Evolutionary conservation across 2,113 vertebrate genomes (phyloP), one percentile per base, ranked within the genome.

Genomic region (Murina feae): DNA sequence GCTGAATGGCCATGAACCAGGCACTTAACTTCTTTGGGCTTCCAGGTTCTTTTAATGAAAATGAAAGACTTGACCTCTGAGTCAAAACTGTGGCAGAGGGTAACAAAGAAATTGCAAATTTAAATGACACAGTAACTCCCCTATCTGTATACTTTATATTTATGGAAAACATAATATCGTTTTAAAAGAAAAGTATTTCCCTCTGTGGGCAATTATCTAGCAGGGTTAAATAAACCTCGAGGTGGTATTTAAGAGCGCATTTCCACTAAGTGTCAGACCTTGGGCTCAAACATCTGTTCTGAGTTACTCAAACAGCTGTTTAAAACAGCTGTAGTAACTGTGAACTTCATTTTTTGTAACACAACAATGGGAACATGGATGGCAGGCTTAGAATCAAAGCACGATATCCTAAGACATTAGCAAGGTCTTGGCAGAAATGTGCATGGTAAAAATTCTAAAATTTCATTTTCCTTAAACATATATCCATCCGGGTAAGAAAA

Each of bases 211-310:
- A 89, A 96, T 98, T 97, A 98, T 95, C 76, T 89, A 96, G 87
- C 85, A 98, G 96, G 96, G 96, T 97, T 98, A 98, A 97, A 97
- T 97, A 98, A 98, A 98, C 96, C 96, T 97, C 53, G 94, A 97
- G 97, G 96, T 98, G 98, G 97, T 96, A 98, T 98, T 98, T 98
- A 98, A 98, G 97, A 97, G 97, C 95, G 97, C 95, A 97, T 97
- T 98, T 97, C 97, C 96, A 98, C 96, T 96, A 97, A 97, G 97
- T 97, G 97, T 97, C 97, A 98, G 97, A 98, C 97, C 97, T 97
- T 96, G 98, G 97, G 97, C 98, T 98, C 97, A 97, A 96, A 98
- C 98, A 98, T 98, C 98, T 98, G 98, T 94, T 98, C 98, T 97
- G 96, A 97, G 97, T 98, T 98, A 98, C 94, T 94, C 96, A 86